phyloP scores from a whole-genome alignment of 2,888 invertebrate species.

The Yponomeuta malinellus region DNA sequence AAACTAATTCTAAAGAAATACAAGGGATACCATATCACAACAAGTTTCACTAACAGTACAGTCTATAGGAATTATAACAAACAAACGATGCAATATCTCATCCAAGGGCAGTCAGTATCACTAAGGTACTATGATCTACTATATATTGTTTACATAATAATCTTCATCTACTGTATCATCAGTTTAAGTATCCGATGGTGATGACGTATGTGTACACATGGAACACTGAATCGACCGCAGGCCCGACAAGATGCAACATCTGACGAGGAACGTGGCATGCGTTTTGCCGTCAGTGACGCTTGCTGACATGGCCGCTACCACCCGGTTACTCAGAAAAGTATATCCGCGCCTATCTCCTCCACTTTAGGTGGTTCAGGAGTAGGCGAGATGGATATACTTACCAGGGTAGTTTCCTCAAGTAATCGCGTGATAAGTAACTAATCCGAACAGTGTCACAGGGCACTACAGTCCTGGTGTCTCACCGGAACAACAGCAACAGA shows the following conservation, averaged over 20 bases:
- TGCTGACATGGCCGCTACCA: background rate
- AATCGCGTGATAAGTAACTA: constrained; percentile 22
- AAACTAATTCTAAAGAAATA: constrained; percentile 34
- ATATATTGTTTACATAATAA: background rate
- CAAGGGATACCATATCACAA: constrained; percentile 34
- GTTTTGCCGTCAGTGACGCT: constrained; percentile 19
- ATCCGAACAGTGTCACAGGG: constrained; percentile 29
- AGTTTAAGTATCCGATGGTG: constrained; percentile 30
- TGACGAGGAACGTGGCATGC: constrained; percentile 34
- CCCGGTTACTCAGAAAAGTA: constrained; percentile 2
- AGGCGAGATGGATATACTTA: background rate
- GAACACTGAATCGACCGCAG: constrained; percentile 29
- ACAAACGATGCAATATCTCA: constrained; percentile 35
- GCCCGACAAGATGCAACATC: constrained; percentile 34
- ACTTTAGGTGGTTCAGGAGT: background rate
- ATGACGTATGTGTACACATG: constrained; percentile 35
- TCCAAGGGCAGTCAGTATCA: constrained; percentile 32
- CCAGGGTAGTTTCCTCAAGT: background rate
- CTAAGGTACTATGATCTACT: constrained; percentile 43
- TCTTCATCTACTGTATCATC: constrained; percentile 19
- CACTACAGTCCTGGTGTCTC: constrained; percentile 63
- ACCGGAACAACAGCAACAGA: constrained; percentile 95
- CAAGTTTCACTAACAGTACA: constrained; percentile 27
- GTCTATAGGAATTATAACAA: constrained; percentile 33
- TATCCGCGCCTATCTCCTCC: background rate